Conservation (phyloP, 2,113 vertebrate species). For the Heliornis fulica region DNA sequence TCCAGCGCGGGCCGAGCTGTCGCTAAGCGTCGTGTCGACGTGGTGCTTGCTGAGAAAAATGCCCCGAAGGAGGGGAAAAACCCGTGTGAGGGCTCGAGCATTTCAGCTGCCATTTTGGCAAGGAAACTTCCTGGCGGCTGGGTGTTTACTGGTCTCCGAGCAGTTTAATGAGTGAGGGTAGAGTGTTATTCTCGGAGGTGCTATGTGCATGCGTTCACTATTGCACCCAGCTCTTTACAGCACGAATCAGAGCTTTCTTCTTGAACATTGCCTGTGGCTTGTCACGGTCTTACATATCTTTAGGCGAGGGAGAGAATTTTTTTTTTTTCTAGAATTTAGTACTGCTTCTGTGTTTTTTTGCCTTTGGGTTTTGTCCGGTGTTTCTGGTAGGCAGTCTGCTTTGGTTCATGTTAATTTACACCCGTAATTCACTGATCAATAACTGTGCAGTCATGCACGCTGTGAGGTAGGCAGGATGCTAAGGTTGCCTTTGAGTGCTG, state of each 20-base stretch:
- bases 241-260: not conserved
- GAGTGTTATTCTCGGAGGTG: accelerated
- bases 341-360: not conserved
- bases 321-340: not conserved
- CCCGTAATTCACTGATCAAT: not conserved
- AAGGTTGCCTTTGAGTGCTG: accelerated
- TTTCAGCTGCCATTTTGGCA: not conserved
- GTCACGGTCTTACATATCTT: not conserved
- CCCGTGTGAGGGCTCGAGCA: accelerated
- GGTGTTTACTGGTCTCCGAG: not conserved
- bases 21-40: accelerated
- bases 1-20: not conserved
- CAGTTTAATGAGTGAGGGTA: not conserved
- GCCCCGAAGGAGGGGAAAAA: not conserved
- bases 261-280: not conserved
- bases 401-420: not conserved
- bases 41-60: not conserved
- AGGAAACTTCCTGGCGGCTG: not conserved
- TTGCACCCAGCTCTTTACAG: not conserved
- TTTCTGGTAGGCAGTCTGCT: not conserved
- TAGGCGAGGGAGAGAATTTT: not conserved
- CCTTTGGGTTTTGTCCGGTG: not conserved
- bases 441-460: not conserved
- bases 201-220: accelerated
- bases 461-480: not conserved